Evolutionary conservation across 2,888 invertebrate genomes (phyloP), one percentile per base, ranked within the genome.

Genomic region (Parelbella ahira): DNA sequence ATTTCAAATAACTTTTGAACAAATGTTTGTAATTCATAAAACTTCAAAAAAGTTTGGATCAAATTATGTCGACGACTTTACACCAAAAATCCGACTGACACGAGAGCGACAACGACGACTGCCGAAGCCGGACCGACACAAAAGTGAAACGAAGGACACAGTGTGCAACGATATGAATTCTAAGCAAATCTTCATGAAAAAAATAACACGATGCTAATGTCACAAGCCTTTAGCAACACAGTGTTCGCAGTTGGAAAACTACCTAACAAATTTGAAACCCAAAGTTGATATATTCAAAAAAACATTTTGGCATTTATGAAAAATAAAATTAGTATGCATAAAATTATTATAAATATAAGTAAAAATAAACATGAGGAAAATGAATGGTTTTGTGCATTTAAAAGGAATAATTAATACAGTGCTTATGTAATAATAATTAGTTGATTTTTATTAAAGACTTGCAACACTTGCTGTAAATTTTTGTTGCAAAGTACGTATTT

Each of bases 31-130:
- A 48, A 53, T 54, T 47, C 45, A 45, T 54, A 60, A 70, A 77
- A 72, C 66, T 79, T 72, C 60, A 53, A 3, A 33, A 64, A 76
- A 78, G 72, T 76, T 78, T 62, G 60, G 15, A 50, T 58, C 50
- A 60, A 42, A 34, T 25, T 33, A 58, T 74, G 75, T 75, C 76
- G 72, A 76, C 76, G 72, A 76, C 68, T 68, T 73, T 63, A 23
- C 20, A 8, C 23, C 2, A 51, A 70, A 60, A 65, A 65, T 72
- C 68, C 68, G 69, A 75, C 68, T 70, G 65, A 63, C 53, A 59
- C 52, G 59, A 60, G 65, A 50, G 57, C 57, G 52, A 43, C 49
- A 55, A 62, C 51, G 54, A 56, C 62, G 55, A 58, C 11, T n/a
- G 25, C 11, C 21, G 19, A 24, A 43, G 19, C 10, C 42, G 52